Base-by-base conservation (phyloP, 2,113 vertebrate species). In the Scophthalmus maximus region DNA sequence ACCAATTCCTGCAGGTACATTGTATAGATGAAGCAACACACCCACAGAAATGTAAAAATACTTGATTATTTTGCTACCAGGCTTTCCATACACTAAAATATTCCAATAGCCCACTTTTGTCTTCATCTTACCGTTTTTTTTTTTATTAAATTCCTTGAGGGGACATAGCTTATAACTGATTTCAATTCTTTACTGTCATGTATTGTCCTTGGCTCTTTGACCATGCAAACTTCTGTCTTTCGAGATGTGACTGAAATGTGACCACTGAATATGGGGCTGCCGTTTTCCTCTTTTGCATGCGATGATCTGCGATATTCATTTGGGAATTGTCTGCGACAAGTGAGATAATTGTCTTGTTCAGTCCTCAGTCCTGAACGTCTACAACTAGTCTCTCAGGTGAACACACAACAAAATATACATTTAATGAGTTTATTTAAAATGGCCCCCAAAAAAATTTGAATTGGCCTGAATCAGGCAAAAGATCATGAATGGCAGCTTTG, bases 391-490 rank as follows among this genome's bases (percentile, higher is more conserved):
- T 65, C 57, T 73, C 5, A 44, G 65, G 47, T 72, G 49, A 74
- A 29, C 62, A 29, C 55, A 30, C 2, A 2, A 78, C 66, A 85
- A 81, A 84, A 76, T 76, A 76, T 68, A 32, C 50, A 70, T 20
- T 70, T 84, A 87, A 84, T 88, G 71, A 79, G 80, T 82, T 78
- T 67, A 86, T 63, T 81, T 75, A 65, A 87, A 82, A 77, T 61
- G 42, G 57, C 0, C n/a, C n/a, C n/a, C 8, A 57, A 56, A 30
- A 65, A 68, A 76, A 15, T 14, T 63, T 56, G 20, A 75, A 80
- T 61, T 46, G 62, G 69, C 65, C 58, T 76, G 74, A 78, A 77
- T 50, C n/a, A 76, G 66, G 81, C 38, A 56, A 67, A 55, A 30
- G n/a, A 29, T 23, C 51, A 72, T 84, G 66, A 76, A 84, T 67